Percentiles rank a stretch among this genome's conserved stretches.
Conservation (phyloP, 2,888 invertebrate genomes). For the Epiblema foenella region DNA sequence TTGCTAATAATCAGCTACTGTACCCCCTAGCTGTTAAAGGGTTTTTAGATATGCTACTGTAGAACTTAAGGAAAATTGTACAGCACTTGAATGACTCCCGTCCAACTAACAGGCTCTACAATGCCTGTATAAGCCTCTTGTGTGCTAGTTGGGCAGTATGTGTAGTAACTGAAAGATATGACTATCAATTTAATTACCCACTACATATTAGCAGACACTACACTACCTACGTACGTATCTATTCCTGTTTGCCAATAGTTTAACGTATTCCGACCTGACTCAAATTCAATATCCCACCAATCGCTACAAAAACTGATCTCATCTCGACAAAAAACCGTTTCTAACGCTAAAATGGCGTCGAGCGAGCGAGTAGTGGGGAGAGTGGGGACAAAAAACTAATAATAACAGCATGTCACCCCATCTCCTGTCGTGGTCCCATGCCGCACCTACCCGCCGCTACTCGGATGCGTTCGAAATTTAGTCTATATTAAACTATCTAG, state of each 20-base stretch:
- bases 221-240: background rate
- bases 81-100: too few species aligned
- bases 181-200: background rate
- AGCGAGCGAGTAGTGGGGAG: constrained; percentile 58
- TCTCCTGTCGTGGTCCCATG: constrained; percentile 67
- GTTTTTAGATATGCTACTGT: too few species aligned
- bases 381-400: constrained; percentile 83
- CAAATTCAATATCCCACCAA: constrained; percentile 45
- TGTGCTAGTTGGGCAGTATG: too few species aligned
- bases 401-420: constrained; percentile 83
- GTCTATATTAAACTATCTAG: constrained; percentile 14
- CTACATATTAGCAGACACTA: background rate
- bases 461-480: constrained; percentile 44
- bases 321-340: constrained; percentile 66
- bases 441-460: constrained; percentile 71
- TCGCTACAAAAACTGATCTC: constrained; percentile 48
- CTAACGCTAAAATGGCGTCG: constrained; percentile 76
- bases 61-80: too few species aligned
- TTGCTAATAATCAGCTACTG: too few species aligned
- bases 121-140: too few species aligned
- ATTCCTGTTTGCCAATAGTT: background rate
- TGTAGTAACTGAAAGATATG: too few species aligned
- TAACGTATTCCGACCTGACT: background rate
- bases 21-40: too few species aligned
- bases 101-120: too few species aligned